These are phyloP conservation scores for Neoniphon sammara DNA, from an alignment of 2,797 vertebrate genomes.

Conservation along the genomic window DNA sequence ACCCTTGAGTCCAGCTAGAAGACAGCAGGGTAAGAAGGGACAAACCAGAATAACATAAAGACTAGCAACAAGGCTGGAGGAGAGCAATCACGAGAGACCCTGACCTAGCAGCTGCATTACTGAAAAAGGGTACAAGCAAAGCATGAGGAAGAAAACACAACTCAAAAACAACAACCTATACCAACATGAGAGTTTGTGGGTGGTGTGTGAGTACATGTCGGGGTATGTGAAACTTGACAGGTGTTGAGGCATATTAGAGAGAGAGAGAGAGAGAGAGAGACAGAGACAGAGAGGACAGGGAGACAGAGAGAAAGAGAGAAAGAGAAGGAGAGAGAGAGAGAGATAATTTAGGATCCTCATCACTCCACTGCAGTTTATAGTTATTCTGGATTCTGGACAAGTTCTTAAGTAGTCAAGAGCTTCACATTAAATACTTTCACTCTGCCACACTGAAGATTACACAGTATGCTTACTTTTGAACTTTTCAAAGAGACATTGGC, in stretches of 20 bases:
- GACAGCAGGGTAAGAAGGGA: conserved; percentile 99
- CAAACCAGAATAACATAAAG: conserved; percentile 99
- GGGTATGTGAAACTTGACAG: conserved; percentile 73
- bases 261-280: conserved; percentile 40
- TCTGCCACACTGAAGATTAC: conserved; percentile 55
- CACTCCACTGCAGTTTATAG: conserved; percentile 82
- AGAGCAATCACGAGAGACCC: conserved; percentile 99
- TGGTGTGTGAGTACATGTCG: conserved; percentile 79
- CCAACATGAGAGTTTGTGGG: conserved; percentile 82
- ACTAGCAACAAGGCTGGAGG: conserved; percentile 99
- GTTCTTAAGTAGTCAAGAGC: conserved; percentile 66
- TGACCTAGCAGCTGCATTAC: conserved; percentile 97
- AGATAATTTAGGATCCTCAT: conserved; percentile 74
- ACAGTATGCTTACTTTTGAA: conserved; percentile 35
- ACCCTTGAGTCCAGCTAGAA: conserved; percentile 99
- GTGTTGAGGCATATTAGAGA: conserved; percentile 72
- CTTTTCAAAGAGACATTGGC: conserved; percentile 57
- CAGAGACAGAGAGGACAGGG: conserved; percentile 15
- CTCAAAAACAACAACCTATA: conserved; percentile 83
- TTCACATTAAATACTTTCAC: conserved; percentile 61
- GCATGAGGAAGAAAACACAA: conserved; percentile 94
- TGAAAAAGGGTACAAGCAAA: conserved; percentile 93
- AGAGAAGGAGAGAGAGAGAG: conserved; percentile 43
- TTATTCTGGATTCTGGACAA: conserved; percentile 68
- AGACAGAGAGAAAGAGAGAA: conserved; percentile 42